These are phyloP conservation scores for Danio choprae DNA, from an alignment of 2,797 vertebrate genomes.

Conservation along the genomic window DNA sequence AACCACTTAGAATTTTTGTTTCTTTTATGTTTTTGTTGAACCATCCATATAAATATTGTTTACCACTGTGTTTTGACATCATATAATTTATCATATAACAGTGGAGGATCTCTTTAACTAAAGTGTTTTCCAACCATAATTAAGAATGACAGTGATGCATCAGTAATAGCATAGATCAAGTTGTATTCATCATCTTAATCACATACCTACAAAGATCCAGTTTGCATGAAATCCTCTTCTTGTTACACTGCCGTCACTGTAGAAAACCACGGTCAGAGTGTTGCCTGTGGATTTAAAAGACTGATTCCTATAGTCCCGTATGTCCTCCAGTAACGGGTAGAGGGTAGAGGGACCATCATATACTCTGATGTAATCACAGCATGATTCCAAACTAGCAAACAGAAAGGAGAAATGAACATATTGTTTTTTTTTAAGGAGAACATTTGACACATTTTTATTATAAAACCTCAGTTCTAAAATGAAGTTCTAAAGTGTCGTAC, in stretches of 20 bases:
- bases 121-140: not conserved
- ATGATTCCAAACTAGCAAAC: not conserved
- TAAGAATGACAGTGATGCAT: not conserved
- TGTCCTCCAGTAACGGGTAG: slow-evolving; percentile 2
- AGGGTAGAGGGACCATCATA: slow-evolving; percentile 31
- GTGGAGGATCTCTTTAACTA: too few species aligned
- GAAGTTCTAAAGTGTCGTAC: not conserved
- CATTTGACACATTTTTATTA: not conserved
- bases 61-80: too few species aligned
- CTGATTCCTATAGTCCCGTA: not conserved
- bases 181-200: not conserved
- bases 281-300: slow-evolving; percentile 23
- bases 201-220: slow-evolving; percentile 26
- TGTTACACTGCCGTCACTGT: not conserved
- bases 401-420: not conserved
- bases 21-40: too few species aligned
- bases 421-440: slow-evolving; percentile 55
- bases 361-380: slow-evolving; percentile 35
- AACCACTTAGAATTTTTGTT: too few species aligned
- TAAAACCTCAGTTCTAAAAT: not conserved
- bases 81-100: too few species aligned
- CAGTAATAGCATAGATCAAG: not conserved
- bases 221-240: slow-evolving; percentile 36
- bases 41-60: too few species aligned
- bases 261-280: slow-evolving; percentile 37